phyloP scores from a whole-genome alignment of 2,113 vertebrate genomes.

The Xyrauchen texanus region DNA sequence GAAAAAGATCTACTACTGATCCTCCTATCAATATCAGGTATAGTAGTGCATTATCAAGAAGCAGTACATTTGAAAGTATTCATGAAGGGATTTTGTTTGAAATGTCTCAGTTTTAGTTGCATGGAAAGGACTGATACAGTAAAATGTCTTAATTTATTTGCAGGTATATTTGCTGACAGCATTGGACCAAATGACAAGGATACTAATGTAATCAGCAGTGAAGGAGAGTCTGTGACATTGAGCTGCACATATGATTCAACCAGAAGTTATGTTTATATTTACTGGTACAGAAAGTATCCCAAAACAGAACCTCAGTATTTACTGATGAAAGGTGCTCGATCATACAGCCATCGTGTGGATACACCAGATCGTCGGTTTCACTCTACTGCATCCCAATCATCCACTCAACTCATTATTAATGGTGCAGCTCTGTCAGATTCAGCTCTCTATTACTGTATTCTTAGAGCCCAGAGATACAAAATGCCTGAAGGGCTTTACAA shows the following conservation, averaged over 20 bases:
- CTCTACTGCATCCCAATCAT: too few species aligned
- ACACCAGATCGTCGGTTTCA: neutral
- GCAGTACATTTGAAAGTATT: too few species aligned
- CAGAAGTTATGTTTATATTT: neutral
- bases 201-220: too few species aligned
- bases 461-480: constrained; percentile 20
- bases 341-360: neutral
- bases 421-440: constrained; percentile 13
- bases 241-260: neutral
- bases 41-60: neutral
- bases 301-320: neutral
- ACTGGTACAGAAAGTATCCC: neutral
- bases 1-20: neutral
- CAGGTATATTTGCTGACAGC: constrained; percentile 8
- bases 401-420: neutral
- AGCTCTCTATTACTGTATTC: constrained; percentile 34
- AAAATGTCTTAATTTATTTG: neutral
- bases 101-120: too few species aligned
- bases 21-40: neutral
- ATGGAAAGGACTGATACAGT: neutral
- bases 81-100: too few species aligned
- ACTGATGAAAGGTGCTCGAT: neutral
- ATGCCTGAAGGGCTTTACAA: constrained; percentile 1
- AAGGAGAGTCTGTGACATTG: neutral
- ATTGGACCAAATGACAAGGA: neutral